Percentiles rank a stretch among this genome's conserved stretches.
Evolutionary conservation across 2,797 vertebrate genomes (phyloP).

Genomic region (Rhinichthys osculus): DNA sequence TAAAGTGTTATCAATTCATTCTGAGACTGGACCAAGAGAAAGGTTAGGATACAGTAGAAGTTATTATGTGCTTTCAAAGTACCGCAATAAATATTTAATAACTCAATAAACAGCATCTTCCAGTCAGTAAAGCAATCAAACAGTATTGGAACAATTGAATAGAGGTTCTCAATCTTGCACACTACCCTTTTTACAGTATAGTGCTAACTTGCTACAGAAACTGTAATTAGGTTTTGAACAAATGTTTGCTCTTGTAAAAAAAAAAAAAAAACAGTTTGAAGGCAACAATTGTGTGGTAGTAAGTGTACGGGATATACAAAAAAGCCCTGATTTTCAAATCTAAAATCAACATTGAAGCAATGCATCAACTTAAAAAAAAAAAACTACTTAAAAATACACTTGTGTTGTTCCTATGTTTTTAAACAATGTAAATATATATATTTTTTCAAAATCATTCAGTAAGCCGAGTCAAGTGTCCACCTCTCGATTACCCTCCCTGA

Average conservation of each 20-base stretch:
- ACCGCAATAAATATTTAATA: constrained; percentile 7
- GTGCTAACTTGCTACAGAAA: constrained; percentile 5
- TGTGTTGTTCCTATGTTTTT: not conserved
- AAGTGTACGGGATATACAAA: constrained; percentile 10
- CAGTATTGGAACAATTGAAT: constrained; percentile 16
- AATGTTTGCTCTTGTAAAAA: not conserved
- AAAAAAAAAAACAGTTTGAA: not conserved
- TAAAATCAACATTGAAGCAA: constrained; percentile 9
- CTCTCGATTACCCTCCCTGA: not conserved
- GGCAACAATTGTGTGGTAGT: constrained; percentile 25
- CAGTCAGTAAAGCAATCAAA: constrained; percentile 15
- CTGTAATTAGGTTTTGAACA: constrained; percentile 5
- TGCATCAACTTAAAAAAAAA: not conserved
- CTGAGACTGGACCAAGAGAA: not conserved
- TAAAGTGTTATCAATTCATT: not conserved
- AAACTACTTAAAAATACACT: not conserved
- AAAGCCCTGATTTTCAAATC: constrained; percentile 25
- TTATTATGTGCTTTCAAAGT: not conserved
- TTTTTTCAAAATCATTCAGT: constrained; percentile 1
- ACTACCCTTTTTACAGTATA: not conserved
- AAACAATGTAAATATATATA: not conserved
- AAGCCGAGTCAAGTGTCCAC: not conserved
- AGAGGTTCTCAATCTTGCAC: not conserved
- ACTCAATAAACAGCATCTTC: not conserved
- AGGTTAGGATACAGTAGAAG: not conserved